Conservation (phyloP, 2,888 invertebrate species). For the Atethmia centrago region DNA sequence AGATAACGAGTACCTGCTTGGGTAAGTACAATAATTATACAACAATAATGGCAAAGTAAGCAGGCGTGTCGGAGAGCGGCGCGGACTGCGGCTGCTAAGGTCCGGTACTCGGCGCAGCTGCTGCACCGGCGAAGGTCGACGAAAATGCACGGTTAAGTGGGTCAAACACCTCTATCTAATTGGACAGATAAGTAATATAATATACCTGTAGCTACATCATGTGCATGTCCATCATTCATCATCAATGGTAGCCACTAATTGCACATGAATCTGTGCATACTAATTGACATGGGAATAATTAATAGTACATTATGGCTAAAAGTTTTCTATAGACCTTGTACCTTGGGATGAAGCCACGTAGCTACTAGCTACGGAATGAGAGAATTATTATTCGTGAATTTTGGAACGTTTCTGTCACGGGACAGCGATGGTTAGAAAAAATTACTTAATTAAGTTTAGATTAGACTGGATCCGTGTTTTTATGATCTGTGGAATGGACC, state of each 20-base stretch:
- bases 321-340: background rate
- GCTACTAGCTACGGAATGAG: background rate
- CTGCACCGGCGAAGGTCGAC: slow-evolving; percentile 76
- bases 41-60: slow-evolving; percentile 44
- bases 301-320: background rate
- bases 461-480: too few relatives aligned
- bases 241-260: slow-evolving; percentile 17
- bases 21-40: slow-evolving; percentile 38
- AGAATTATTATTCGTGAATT: background rate
- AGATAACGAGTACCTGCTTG: slow-evolving; percentile 18
- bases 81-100: slow-evolving; percentile 23
- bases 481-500: background rate
- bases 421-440: background rate
- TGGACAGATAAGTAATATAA: slow-evolving; percentile 55
- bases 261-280: background rate
- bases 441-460: background rate
- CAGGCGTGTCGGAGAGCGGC: slow-evolving; percentile 54
- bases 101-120: slow-evolving; percentile 46
- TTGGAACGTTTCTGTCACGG: background rate
- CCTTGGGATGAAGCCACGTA: background rate
- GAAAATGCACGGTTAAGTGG: slow-evolving; percentile 81
- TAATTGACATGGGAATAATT: background rate
- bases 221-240: slow-evolving; percentile 19
- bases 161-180: slow-evolving; percentile 71
- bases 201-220: slow-evolving; percentile 11